phyloP scores from a whole-genome alignment of 1,140 invertebrate genomes.

The Leguminivora glycinivorella region DNA sequence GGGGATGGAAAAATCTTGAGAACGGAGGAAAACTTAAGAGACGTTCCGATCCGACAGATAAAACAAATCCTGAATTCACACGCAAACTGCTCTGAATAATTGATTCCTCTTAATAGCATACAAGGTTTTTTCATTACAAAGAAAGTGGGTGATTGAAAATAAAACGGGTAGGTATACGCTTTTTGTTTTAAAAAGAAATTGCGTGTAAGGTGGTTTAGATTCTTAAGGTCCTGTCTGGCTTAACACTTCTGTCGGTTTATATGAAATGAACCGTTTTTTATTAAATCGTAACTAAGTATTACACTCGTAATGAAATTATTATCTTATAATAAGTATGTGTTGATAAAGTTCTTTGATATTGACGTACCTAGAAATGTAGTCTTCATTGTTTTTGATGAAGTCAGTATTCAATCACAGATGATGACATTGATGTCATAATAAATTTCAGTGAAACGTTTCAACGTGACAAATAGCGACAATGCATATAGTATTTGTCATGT shows the following conservation, averaged over 20 bases:
- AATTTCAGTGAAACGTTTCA: no score
- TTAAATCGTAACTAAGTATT: no score
- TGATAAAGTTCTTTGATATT: no score
- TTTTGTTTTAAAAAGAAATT: not conserved
- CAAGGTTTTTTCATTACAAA: slow-evolving; percentile 38
- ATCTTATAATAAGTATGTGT: no score
- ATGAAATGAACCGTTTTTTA: no score
- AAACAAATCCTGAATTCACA: slow-evolving; percentile 30
- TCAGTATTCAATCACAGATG: no score
- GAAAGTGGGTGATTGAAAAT: not conserved
- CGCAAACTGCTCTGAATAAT: slow-evolving; percentile 36
- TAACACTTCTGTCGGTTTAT: not conserved
- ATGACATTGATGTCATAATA: no score
- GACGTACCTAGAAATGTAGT: no score
- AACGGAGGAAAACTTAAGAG: not conserved
- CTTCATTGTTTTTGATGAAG: no score
- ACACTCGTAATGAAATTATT: no score
- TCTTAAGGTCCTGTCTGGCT: not conserved
- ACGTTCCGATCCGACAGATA: slow-evolving; percentile 21
- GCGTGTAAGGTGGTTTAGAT: not conserved
- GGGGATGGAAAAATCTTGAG: not conserved
- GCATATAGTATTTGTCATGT: no score
- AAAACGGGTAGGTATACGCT: not conserved
- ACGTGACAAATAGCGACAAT: no score
- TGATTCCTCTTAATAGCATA: slow-evolving; percentile 38